Conservation (phyloP, 2,113 vertebrate genomes). For the Passerina amoena region DNA sequence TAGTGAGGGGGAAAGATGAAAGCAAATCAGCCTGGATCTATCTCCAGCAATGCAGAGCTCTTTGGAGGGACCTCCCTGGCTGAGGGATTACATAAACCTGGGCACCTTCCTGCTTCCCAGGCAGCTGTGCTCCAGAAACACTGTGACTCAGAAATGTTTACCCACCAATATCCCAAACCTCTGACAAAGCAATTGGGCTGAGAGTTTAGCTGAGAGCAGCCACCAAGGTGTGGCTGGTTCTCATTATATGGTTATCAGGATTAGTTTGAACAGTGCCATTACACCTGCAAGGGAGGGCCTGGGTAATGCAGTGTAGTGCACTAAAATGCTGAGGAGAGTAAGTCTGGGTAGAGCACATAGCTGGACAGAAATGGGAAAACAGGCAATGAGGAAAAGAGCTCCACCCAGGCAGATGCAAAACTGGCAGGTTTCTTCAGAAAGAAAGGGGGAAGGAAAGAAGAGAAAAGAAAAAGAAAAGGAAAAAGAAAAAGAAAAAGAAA, state of each 20-base stretch:
- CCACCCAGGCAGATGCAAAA: neutral
- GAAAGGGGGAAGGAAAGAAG: neutral
- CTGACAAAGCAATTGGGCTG: neutral
- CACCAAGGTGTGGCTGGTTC: neutral
- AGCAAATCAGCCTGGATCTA: neutral
- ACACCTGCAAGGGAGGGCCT: neutral
- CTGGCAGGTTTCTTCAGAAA: neutral
- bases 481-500: neutral
- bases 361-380: neutral
- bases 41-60: neutral
- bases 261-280: neutral
- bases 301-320: accelerated
- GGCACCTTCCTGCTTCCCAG: neutral
- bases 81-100: accelerated
- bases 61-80: neutral
- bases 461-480: no score
- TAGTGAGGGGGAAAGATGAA: accelerated
- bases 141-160: slow-evolving; percentile 9
- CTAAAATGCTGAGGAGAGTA: neutral
- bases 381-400: neutral
- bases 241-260: neutral
- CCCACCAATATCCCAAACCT: neutral
- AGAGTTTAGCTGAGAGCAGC: neutral
- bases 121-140: neutral
- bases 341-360: neutral